Percentiles rank a stretch among this genome's conserved stretches.
Conservation (phyloP, 2,113 vertebrate species). For the Oenanthe oenanthe region DNA sequence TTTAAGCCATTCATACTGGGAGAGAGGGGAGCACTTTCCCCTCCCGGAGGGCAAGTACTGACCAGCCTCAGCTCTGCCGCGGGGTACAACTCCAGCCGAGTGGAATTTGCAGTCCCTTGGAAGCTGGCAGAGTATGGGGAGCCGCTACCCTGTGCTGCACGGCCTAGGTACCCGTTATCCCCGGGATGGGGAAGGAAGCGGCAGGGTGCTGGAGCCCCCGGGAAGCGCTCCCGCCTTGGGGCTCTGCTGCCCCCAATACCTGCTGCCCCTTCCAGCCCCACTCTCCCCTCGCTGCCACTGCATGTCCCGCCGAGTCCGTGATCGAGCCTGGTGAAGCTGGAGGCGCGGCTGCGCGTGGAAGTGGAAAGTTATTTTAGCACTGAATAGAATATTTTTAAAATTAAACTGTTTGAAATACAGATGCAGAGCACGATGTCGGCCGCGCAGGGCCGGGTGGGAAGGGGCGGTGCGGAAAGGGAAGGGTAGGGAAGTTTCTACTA, state of each 20-base stretch:
- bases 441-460: no score
- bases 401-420: slow-evolving; percentile 79
- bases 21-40: background rate
- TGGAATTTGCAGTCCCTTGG: background rate
- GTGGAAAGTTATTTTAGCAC: slow-evolving; percentile 84
- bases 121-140: background rate
- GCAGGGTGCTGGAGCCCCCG: background rate
- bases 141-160: background rate
- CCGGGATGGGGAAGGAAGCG: background rate
- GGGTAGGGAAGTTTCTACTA: background rate
- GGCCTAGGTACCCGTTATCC: background rate
- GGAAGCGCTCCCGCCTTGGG: background rate
- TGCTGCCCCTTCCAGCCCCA: background rate
- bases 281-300: slow-evolving; percentile 55
- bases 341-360: slow-evolving; percentile 63
- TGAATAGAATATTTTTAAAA: slow-evolving; percentile 84
- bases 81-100: background rate
- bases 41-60: background rate
- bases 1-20: slow-evolving; percentile 48
- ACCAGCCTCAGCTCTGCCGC: background rate
- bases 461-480: background rate
- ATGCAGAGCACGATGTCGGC: background rate
- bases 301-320: slow-evolving; percentile 72
- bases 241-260: background rate
- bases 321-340: slow-evolving; percentile 68